Conservation (phyloP, 2,113 vertebrate genomes). For the Aviceda subcristata region DNA sequence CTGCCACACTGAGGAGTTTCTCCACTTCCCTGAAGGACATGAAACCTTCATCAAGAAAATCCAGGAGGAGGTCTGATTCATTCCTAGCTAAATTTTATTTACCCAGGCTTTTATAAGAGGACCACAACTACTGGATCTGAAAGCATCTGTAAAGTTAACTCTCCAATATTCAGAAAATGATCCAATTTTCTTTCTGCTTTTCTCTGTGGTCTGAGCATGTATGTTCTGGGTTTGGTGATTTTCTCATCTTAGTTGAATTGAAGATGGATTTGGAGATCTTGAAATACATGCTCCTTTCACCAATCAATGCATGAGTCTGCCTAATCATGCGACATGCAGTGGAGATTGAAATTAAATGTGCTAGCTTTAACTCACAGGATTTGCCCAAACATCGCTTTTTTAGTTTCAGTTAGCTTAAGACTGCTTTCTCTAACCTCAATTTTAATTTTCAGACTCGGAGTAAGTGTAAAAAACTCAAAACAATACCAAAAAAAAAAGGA, state of each 20-base stretch:
- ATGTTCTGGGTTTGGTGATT: not conserved
- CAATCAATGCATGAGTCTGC: not conserved
- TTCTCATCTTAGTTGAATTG: not conserved
- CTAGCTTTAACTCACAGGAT: not conserved
- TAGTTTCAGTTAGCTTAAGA: not conserved
- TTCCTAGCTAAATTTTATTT: not conserved
- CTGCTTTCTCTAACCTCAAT: not conserved
- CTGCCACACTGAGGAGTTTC: conserved; percentile 54
- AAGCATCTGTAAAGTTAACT: not conserved
- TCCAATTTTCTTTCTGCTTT: not conserved
- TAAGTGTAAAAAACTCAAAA: not conserved
- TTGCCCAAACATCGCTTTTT: not conserved
- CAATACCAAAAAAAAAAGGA: not conserved
- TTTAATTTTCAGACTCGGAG: not conserved
- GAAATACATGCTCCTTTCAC: not conserved
- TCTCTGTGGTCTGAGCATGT: not conserved
- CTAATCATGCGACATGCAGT: rapidly evolving
- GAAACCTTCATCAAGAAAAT: not conserved
- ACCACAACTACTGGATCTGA: not conserved
- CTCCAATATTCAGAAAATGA: not conserved
- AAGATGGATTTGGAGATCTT: not conserved
- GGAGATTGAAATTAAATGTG: not conserved
- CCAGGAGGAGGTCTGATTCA: not conserved
- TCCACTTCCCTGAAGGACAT: conserved; percentile 45
- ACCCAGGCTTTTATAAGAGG: not conserved